These are phyloP conservation scores for Pachycephala philippinensis DNA, from an alignment of 2,113 vertebrate species.

Conservation along the genomic window DNA sequence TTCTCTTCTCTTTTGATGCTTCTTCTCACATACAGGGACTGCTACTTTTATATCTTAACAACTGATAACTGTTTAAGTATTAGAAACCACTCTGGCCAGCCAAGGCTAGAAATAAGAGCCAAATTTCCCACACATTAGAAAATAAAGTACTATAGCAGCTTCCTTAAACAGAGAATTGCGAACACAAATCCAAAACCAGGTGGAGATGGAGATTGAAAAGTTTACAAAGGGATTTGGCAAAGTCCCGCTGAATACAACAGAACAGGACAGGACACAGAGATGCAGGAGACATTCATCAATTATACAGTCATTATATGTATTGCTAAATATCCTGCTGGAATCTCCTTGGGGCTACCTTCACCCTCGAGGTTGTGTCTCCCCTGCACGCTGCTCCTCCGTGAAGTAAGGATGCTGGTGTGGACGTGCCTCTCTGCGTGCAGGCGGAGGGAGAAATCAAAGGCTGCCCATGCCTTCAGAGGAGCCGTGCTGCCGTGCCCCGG, in stretches of 20 bases:
- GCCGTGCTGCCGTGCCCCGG: rapidly evolving
- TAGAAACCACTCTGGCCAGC: background rate
- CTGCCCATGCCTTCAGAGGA: rapidly evolving
- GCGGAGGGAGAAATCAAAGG: background rate
- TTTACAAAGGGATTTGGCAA: background rate
- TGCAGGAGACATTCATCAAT: background rate
- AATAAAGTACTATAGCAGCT: background rate
- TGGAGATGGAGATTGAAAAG: background rate
- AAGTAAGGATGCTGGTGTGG: background rate
- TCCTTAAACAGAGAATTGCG: background rate
- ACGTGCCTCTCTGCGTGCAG: background rate
- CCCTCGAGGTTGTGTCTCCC: rapidly evolving
- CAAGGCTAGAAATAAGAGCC: background rate
- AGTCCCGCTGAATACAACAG: background rate
- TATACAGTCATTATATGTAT: rapidly evolving
- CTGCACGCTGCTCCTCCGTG: rapidly evolving
- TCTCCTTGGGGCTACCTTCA: background rate
- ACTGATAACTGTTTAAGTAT: background rate
- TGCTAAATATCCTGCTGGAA: background rate
- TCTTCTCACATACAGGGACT: background rate
- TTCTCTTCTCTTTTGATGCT: background rate
- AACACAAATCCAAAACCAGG: background rate
- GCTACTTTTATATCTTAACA: background rate
- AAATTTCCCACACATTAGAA: background rate
- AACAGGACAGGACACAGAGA: rapidly evolving